These are phyloP conservation scores for Tholera decimalis DNA, from an alignment of 2,888 invertebrate species.

Conservation along the genomic window DNA sequence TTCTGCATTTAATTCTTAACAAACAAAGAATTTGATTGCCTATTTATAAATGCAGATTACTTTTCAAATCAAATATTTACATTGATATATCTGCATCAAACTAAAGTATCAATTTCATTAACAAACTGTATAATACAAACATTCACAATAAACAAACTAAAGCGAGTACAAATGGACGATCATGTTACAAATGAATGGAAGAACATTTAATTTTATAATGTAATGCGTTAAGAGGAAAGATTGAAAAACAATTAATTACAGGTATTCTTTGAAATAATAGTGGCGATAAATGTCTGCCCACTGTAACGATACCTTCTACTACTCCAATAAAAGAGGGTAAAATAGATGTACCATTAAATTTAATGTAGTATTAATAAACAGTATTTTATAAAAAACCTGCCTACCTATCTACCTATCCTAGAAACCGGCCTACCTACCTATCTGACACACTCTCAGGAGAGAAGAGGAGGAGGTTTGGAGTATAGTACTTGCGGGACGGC, in stretches of 20 bases:
- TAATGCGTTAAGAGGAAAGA: constrained; percentile 54
- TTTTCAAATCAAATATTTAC: constrained; percentile 5
- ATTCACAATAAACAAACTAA: constrained; percentile 45
- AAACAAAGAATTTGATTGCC: not conserved
- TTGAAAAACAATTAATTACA: constrained; percentile 63
- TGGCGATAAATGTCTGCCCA: constrained; percentile 71
- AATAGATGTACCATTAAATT: no score
- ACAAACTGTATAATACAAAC: constrained; percentile 19
- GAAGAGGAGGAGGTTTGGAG: no score
- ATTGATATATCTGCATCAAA: constrained; percentile 8
- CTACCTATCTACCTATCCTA: no score
- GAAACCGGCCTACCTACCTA: no score
- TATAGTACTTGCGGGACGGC: no score
- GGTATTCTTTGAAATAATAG: constrained; percentile 63
- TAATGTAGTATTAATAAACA: no score
- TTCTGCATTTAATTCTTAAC: not conserved
- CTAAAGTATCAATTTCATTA: constrained; percentile 34
- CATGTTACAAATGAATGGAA: constrained; percentile 38
- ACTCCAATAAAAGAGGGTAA: no score
- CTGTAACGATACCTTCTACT: no score
- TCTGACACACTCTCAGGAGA: no score
- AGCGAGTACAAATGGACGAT: constrained; percentile 29
- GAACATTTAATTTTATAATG: constrained; percentile 58
- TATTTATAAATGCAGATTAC: constrained; percentile 9
- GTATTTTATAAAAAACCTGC: no score